Conservation (phyloP, 1,140 invertebrate species). For the Drosophila pandora region DNA sequence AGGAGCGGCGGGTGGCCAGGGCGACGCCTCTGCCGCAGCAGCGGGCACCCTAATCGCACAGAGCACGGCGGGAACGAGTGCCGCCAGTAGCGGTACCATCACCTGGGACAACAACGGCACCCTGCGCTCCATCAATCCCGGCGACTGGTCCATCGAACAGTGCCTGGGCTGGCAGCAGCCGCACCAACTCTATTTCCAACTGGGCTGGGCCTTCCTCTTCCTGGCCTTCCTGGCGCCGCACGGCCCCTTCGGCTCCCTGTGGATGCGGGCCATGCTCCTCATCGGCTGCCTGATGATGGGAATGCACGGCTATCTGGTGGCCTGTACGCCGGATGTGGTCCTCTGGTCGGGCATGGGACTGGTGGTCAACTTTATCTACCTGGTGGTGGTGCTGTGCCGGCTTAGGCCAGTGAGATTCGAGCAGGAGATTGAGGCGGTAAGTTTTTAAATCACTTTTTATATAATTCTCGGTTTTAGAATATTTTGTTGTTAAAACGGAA, state of each 20-base stretch:
- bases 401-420: slow-evolving; percentile 93
- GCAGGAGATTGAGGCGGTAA: slow-evolving; percentile 93
- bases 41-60: slow-evolving; percentile 65
- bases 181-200: slow-evolving; percentile 92
- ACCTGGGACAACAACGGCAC: slow-evolving; percentile 83
- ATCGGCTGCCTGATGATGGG: slow-evolving; percentile 91
- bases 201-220: slow-evolving; percentile 92
- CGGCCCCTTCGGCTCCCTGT: slow-evolving; percentile 91
- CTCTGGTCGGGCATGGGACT: slow-evolving; percentile 94
- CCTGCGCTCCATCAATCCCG: slow-evolving; percentile 76
- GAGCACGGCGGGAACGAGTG: slow-evolving; percentile 67
- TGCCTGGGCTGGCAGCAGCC: slow-evolving; percentile 86
- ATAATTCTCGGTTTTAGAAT: not conserved
- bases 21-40: slow-evolving; percentile 34
- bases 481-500: no score
- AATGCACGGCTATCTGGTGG: slow-evolving; percentile 92
- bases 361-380: slow-evolving; percentile 92
- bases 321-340: slow-evolving; percentile 93
- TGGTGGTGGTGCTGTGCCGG: slow-evolving; percentile 91
- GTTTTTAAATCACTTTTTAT: slow-evolving; percentile 24
- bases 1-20: slow-evolving; percentile 12
- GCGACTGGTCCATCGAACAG: slow-evolving; percentile 84
- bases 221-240: slow-evolving; percentile 92
- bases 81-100: slow-evolving; percentile 71
- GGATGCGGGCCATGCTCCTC: slow-evolving; percentile 90